Evolutionary conservation across 1,140 invertebrate species (phyloP).

Genomic region (Drosophila dunni): DNA sequence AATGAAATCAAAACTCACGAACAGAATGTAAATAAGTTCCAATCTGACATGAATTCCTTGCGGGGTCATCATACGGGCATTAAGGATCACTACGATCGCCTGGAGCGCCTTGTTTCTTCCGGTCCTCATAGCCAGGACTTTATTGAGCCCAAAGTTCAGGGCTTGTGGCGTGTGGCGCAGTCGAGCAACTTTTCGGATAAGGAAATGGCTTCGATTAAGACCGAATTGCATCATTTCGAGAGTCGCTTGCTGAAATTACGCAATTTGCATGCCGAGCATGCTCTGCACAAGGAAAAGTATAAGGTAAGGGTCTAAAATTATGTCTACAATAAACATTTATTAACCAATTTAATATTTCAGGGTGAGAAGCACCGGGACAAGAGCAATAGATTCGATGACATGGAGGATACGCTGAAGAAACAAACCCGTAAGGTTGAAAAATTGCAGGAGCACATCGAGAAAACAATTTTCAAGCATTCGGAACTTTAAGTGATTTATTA

Average conservation of each 20-base stretch:
- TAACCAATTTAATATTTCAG: slow-evolving; percentile 71
- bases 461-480: slow-evolving; percentile 90
- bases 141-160: slow-evolving; percentile 94
- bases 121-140: slow-evolving; percentile 93
- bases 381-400: slow-evolving; percentile 86
- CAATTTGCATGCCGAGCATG: slow-evolving; percentile 91
- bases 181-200: slow-evolving; percentile 91
- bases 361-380: slow-evolving; percentile 87
- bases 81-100: slow-evolving; percentile 91
- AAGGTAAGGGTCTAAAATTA: slow-evolving; percentile 79
- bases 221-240: slow-evolving; percentile 95
- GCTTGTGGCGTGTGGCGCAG: slow-evolving; percentile 93
- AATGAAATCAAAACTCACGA: slow-evolving; percentile 79
- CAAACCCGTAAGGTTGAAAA: slow-evolving; percentile 94
- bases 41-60: slow-evolving; percentile 88
- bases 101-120: slow-evolving; percentile 89
- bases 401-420: slow-evolving; percentile 92
- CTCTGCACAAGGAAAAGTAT: slow-evolving; percentile 87
- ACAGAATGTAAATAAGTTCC: slow-evolving; percentile 85
- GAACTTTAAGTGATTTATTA: slow-evolving; percentile 87
- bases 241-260: slow-evolving; percentile 92
- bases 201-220: slow-evolving; percentile 93
- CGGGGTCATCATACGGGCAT: slow-evolving; percentile 92
- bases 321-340: neutral
- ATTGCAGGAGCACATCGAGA: slow-evolving; percentile 92